These are phyloP conservation scores for Tangara arthus DNA, from an alignment of 2,797 vertebrate species.

Conservation along the genomic window DNA sequence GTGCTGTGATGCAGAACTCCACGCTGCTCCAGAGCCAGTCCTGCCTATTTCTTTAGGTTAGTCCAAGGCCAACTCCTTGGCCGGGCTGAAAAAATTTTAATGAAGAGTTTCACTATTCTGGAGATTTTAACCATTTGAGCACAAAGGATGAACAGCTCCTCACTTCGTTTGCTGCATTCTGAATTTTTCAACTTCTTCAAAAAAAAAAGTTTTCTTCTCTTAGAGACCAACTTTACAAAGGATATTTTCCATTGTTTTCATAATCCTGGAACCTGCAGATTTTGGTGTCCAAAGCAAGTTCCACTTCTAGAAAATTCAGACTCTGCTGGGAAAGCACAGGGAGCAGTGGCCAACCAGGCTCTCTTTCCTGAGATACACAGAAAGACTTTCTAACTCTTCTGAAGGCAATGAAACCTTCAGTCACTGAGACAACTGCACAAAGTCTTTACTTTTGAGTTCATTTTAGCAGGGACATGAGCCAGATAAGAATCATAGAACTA, in stretches of 20 bases:
- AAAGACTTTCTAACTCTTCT: not conserved
- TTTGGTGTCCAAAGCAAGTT: not conserved
- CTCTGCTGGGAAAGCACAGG: not conserved
- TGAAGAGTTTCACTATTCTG: not conserved
- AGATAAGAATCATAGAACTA: not conserved
- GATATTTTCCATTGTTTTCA: not conserved
- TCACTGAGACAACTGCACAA: not conserved
- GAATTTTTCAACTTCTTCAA: not conserved
- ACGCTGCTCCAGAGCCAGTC: not conserved
- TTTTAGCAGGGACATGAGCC: not conserved
- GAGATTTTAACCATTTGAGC: not conserved
- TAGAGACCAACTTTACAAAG: not conserved
- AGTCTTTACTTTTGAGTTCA: not conserved
- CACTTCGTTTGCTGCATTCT: not conserved
- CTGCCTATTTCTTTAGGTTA: not conserved
- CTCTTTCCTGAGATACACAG: not conserved
- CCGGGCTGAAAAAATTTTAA: not conserved
- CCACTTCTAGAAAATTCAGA: not conserved
- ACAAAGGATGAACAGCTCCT: not conserved
- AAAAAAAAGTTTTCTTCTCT: not conserved
- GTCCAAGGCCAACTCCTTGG: not conserved
- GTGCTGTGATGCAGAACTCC: not conserved
- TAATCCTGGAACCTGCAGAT: not conserved
- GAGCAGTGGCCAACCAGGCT: accelerated
- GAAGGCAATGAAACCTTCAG: not conserved